Conservation (phyloP, 2,797 vertebrate genomes). For the Erithacus rubecula region DNA sequence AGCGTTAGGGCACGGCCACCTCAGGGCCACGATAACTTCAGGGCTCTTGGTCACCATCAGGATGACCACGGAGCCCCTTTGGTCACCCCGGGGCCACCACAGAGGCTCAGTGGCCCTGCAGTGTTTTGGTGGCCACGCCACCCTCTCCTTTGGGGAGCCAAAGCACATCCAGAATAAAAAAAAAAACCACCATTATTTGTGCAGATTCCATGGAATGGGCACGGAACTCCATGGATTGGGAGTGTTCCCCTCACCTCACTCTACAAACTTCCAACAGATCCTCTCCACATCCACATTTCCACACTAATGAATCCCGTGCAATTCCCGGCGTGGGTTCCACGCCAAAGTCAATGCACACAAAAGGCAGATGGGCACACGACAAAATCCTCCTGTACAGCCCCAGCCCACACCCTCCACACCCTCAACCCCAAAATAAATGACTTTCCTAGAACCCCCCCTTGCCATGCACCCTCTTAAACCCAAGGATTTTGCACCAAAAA, state of each 20-base stretch:
- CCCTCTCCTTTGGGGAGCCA: background rate
- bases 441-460: constrained; percentile 6
- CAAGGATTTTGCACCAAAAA: background rate
- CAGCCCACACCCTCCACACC: background rate
- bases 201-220: fast-evolving
- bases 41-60: background rate
- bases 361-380: background rate
- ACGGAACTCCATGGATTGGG: fast-evolving
- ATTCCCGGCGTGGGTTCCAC: background rate
- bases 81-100: background rate
- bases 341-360: background rate
- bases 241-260: background rate
- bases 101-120: fast-evolving
- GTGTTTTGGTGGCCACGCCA: background rate
- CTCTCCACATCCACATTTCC: fast-evolving
- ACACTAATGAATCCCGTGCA: fast-evolving
- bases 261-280: background rate
- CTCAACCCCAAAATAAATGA: background rate
- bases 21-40: background rate
- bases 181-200: fast-evolving
- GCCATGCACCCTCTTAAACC: background rate
- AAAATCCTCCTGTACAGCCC: background rate
- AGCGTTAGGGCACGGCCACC: too few species aligned
- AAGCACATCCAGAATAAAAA: background rate
- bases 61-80: fast-evolving